Conservation (phyloP, 2,113 vertebrate genomes). For the Saimiri boliviensis region DNA sequence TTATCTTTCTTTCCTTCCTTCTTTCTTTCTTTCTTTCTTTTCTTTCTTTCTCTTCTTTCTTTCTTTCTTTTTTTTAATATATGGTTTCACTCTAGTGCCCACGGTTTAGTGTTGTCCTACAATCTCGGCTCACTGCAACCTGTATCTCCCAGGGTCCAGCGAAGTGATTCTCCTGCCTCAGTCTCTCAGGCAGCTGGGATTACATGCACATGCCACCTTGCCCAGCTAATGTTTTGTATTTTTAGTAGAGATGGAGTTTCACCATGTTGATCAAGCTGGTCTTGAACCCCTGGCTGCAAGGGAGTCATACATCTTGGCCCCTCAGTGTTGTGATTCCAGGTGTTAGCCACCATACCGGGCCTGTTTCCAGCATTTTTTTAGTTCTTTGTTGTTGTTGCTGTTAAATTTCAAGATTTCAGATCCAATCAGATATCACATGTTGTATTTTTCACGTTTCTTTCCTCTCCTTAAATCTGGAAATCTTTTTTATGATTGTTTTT, state of each 20-base stretch:
- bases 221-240: not conserved
- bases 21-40: too few species aligned
- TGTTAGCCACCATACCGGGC: not conserved
- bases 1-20: too few species aligned
- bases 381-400: not conserved
- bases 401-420: not conserved
- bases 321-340: not conserved
- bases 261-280: not conserved
- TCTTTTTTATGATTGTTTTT: not conserved
- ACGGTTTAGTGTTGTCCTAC: too few species aligned
- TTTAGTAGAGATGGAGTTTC: not conserved
- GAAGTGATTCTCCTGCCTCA: too few species aligned
- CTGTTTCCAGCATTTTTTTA: not conserved
- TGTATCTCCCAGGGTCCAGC: too few species aligned
- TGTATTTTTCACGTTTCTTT: not conserved
- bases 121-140: too few species aligned
- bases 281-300: not conserved
- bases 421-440: not conserved
- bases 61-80: too few species aligned
- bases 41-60: too few species aligned
- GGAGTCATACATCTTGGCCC: fast-evolving
- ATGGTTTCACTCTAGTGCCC: too few species aligned
- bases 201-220: too few species aligned
- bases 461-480: not conserved
- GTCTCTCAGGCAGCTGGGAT: too few species aligned